phyloP scores from a whole-genome alignment of 2,113 vertebrate species.

The Thunnus maccoyii region DNA sequence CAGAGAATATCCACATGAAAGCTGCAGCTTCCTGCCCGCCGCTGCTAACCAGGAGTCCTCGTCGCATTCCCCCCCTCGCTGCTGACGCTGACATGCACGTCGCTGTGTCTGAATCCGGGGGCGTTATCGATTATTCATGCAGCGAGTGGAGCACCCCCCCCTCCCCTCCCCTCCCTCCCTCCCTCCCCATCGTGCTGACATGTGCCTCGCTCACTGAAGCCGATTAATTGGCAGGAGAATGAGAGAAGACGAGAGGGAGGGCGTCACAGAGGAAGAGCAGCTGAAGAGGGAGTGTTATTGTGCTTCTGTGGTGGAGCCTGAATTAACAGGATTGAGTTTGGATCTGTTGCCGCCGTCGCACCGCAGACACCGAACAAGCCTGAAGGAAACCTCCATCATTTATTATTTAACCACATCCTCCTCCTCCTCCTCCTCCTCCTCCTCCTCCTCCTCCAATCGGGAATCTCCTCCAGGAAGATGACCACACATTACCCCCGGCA shows the following conservation, averaged over 20 bases:
- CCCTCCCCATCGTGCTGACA: slow-evolving; percentile 60
- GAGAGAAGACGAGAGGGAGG: slow-evolving; percentile 60
- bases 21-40: slow-evolving; percentile 16
- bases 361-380: not conserved
- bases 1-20: not conserved
- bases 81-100: slow-evolving; percentile 42
- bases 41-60: slow-evolving; percentile 9
- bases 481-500: slow-evolving; percentile 63
- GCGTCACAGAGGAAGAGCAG: slow-evolving; percentile 33
- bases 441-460: not conserved
- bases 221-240: slow-evolving; percentile 83
- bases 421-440: not conserved
- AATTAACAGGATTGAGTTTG: not conserved
- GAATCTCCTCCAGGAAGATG: slow-evolving; percentile 57
- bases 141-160: slow-evolving; percentile 75
- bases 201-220: slow-evolving; percentile 79
- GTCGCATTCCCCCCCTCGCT: not conserved
- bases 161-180: slow-evolving; percentile 34
- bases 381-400: not conserved
- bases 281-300: not conserved
- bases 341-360: not conserved
- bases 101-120: slow-evolving; percentile 77
- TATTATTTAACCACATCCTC: not conserved
- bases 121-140: slow-evolving; percentile 90
- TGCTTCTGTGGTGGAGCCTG: slow-evolving; percentile 5